phyloP scores from a whole-genome alignment of 1,140 invertebrate genomes.

The Lepidostoma basale region DNA sequence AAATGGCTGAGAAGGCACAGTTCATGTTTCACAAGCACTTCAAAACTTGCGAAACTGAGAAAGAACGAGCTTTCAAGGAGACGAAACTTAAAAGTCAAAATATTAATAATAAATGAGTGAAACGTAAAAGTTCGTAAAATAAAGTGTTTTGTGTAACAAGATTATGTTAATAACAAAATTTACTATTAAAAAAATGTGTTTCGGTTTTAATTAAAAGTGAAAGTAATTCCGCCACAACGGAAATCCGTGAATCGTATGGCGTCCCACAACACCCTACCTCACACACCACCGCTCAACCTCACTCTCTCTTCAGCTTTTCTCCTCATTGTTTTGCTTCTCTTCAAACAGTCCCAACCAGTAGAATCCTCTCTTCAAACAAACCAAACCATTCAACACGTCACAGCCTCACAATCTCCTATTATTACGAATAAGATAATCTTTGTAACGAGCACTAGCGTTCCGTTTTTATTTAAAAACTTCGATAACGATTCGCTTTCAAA shows the following conservation, averaged over 20 bases:
- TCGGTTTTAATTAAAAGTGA: neutral
- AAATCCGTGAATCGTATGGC: constrained; percentile 41
- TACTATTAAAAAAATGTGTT: neutral
- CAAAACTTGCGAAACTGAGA: no score
- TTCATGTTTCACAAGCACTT: constrained; percentile 5
- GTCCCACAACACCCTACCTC: constrained; percentile 36
- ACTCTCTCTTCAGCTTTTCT: constrained; percentile 41
- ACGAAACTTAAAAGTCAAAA: no score
- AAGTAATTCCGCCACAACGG: constrained; percentile 36
- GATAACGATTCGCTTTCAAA: constrained; percentile 48
- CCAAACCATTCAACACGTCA: constrained; percentile 18
- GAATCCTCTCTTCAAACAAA: constrained; percentile 1
- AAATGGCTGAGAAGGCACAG: neutral
- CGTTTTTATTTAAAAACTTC: constrained; percentile 4
- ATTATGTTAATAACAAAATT: neutral
- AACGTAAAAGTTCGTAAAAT: no score
- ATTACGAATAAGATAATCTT: neutral
- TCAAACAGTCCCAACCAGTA: constrained; percentile 22
- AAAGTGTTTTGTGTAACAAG: no score
- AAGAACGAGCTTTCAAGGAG: no score
- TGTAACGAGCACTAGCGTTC: neutral
- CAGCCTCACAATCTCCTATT: constrained; percentile 1
- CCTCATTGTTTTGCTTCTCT: constrained; percentile 29
- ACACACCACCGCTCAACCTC: constrained; percentile 32
- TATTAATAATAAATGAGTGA: no score